phyloP scores from a whole-genome alignment of 2,888 invertebrate genomes.

The Disparrhopalites patrizii region DNA sequence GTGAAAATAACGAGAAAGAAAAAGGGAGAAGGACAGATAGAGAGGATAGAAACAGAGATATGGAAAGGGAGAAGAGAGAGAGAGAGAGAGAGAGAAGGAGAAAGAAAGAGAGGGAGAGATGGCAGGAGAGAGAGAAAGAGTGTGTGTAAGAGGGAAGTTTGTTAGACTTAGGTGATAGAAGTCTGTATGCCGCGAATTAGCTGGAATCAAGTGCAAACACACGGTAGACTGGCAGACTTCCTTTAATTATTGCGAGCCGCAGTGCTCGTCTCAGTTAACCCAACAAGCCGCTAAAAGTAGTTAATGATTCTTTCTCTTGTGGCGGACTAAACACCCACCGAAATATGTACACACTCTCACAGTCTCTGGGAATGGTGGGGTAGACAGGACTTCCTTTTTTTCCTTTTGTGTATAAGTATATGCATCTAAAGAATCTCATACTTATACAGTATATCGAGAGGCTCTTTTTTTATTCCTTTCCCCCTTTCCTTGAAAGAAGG shows the following conservation, averaged over 20 bases:
- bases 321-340: conserved; percentile 35
- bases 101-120: conserved; percentile 8
- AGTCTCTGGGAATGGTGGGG: too few relatives aligned
- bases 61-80: conserved; percentile 11
- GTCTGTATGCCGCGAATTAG: conserved; percentile 39
- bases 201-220: conserved; percentile 47
- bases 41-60: too few relatives aligned
- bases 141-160: conserved; percentile 6
- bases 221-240: conserved; percentile 40
- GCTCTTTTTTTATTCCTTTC: too few relatives aligned
- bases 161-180: conserved; percentile 22
- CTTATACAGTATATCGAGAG: too few relatives aligned
- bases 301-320: conserved; percentile 46
- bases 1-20: conserved; percentile 11
- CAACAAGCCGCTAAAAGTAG: conserved; percentile 46
- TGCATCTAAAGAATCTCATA: too few relatives aligned
- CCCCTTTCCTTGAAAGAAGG: too few relatives aligned
- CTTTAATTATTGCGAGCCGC: conserved; percentile 47
- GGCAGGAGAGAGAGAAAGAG: conserved; percentile 14
- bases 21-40: neutral
- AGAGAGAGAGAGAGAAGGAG: conserved; percentile 8
- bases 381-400: too few relatives aligned
- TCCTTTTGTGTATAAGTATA: too few relatives aligned
- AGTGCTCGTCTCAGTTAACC: conserved; percentile 44
- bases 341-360: conserved; percentile 6